Conservation (phyloP, 2,113 vertebrate genomes). For the Nothobranchius kuhntae region DNA sequence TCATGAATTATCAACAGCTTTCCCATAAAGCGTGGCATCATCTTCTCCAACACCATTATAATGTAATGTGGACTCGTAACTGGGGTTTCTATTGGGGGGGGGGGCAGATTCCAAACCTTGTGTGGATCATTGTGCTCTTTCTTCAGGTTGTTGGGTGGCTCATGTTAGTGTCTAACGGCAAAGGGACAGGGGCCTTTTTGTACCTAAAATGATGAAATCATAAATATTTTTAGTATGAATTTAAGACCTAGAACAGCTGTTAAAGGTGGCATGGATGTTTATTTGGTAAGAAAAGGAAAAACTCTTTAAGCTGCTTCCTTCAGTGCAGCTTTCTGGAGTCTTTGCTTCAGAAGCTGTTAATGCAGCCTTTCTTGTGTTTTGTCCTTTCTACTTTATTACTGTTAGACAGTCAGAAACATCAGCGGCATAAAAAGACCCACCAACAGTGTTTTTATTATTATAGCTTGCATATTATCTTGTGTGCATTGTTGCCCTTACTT, state of each 20-base stretch:
- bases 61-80: conserved; percentile 71
- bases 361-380: conserved; percentile 10
- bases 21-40: conserved; percentile 61
- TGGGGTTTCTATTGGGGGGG: conserved; percentile 50
- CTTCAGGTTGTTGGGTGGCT: not conserved
- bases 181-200: conserved; percentile 52
- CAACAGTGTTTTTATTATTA: conserved; percentile 40
- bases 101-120: no score
- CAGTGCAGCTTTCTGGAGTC: conserved; percentile 15
- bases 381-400: conserved; percentile 18
- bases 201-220: conserved; percentile 49
- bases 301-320: conserved; percentile 30
- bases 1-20: conserved; percentile 70
- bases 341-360: conserved; percentile 18
- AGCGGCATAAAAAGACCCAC: conserved; percentile 40
- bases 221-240: conserved; percentile 59
- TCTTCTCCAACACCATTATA: conserved; percentile 63
- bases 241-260: conserved; percentile 60
- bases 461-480: conserved; percentile 50
- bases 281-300: conserved; percentile 47
- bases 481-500: conserved; percentile 49
- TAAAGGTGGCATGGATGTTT: conserved; percentile 51
- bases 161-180: conserved; percentile 50
- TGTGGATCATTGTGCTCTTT: no score
- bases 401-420: conserved; percentile 26